Conservation (phyloP, 2,113 vertebrate species). For the Rhombomys opimus region DNA sequence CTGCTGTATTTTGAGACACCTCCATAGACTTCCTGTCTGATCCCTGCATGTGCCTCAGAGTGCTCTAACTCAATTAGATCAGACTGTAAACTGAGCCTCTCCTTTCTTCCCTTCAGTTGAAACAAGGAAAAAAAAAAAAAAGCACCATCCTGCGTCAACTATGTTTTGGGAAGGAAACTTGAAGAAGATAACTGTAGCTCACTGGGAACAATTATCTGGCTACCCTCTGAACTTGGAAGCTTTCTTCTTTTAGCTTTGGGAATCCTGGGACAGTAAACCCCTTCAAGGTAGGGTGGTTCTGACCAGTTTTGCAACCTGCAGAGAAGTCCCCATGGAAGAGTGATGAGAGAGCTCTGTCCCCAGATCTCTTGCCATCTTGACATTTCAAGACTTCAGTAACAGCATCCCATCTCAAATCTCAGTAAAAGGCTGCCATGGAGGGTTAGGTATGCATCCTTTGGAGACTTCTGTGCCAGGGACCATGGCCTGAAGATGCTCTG, state of each 20-base stretch:
- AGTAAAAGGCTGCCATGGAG: neutral
- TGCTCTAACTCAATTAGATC: neutral
- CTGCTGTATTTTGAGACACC: neutral
- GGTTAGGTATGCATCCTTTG: neutral
- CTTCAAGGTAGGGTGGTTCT: neutral
- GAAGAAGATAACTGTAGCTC: neutral
- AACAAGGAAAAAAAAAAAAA: no score
- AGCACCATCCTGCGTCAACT: no score
- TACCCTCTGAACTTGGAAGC: neutral
- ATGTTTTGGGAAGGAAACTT: neutral
- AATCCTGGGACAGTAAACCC: neutral
- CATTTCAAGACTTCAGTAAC: neutral
- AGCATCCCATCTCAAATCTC: neutral
- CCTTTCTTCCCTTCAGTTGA: neutral
- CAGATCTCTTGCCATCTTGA: neutral
- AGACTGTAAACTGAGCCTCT: neutral
- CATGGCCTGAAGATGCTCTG: neutral
- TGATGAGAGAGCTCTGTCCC: neutral
- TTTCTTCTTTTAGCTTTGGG: neutral
- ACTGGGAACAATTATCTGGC: neutral
- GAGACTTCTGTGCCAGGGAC: neutral
- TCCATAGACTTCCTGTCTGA: slow-evolving; percentile 16
- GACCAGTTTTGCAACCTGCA: neutral
- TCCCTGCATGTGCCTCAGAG: neutral
- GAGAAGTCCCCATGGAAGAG: neutral